phyloP scores from a whole-genome alignment of 2,113 vertebrate genomes.

The Axis porcinus region DNA sequence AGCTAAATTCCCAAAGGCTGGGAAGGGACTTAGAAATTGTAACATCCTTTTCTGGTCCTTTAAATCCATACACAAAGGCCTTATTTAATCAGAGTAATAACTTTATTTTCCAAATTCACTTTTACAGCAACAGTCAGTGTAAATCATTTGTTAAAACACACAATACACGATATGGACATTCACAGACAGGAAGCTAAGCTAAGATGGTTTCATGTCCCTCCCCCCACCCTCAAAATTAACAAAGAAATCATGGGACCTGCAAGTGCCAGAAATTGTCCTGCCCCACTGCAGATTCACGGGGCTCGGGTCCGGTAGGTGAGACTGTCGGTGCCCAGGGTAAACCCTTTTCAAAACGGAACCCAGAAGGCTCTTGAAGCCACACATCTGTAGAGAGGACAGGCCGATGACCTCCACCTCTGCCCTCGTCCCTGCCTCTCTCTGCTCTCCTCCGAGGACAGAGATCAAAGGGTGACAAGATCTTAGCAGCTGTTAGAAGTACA shows the following conservation, averaged over 20 bases:
- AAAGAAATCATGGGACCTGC: conserved; percentile 73
- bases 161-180: conserved; percentile 89
- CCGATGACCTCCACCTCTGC: not conserved
- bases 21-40: not conserved
- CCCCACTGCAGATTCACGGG: conserved; percentile 28
- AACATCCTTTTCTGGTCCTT: not conserved
- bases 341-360: conserved; percentile 66
- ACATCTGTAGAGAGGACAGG: not conserved
- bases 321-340: conserved; percentile 58
- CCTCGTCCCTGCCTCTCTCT: not conserved
- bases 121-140: conserved; percentile 94
- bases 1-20: not conserved
- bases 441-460: not conserved
- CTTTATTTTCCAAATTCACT: conserved; percentile 99
- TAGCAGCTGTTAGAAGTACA: not conserved
- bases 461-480: not conserved
- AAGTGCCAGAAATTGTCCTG: conserved; percentile 73
- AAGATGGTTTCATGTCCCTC: conserved; percentile 86
- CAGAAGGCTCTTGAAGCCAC: conserved; percentile 7
- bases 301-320: conserved; percentile 53
- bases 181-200: conserved; percentile 93
- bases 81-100: conserved; percentile 81
- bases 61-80: not conserved
- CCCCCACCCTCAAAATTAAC: conserved; percentile 69
- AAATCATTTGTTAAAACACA: conserved; percentile 96